A percentile compares a stretch with the other conserved stretches of the same genome.
Evolutionary conservation across 2,797 vertebrate genomes (phyloP).

Genomic region (Phaenicophaeus curvirostris): DNA sequence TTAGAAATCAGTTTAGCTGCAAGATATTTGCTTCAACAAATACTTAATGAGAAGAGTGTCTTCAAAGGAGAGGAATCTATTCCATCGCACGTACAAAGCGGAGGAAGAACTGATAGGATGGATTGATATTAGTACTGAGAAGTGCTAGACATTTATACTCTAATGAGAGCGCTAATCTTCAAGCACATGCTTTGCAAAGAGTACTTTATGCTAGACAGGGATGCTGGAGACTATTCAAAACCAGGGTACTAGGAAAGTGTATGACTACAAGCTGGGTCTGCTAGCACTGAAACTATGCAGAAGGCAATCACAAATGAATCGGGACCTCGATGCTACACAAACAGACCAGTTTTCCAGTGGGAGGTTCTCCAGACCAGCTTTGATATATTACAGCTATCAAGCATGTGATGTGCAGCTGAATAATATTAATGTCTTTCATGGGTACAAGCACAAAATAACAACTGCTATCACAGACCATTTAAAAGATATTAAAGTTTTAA

Average conservation of each 20-base stretch:
- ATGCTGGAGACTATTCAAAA: background rate
- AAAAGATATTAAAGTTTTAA: background rate
- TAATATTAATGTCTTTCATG: background rate
- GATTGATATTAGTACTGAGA: background rate
- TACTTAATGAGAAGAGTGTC: background rate
- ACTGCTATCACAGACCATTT: background rate
- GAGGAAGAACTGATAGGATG: background rate
- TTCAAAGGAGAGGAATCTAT: conserved; percentile 10
- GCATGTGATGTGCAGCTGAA: background rate
- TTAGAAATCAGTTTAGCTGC: conserved; percentile 6
- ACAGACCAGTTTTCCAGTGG: background rate
- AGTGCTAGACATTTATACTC: background rate
- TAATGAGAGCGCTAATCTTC: background rate
- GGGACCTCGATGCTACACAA: background rate
- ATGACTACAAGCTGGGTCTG: background rate
- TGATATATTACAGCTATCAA: background rate
- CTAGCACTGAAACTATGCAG: background rate
- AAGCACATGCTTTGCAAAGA: background rate
- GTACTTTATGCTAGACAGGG: background rate
- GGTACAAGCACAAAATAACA: background rate
- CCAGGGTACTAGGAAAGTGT: background rate
- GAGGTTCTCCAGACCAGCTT: background rate
- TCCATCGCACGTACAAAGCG: fast-evolving
- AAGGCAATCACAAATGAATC: background rate
- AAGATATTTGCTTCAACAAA: background rate